Percentiles rank a stretch among this genome's conserved stretches.
These are phyloP conservation scores for Scrobipalpa costella DNA, from an alignment of 2,888 invertebrate genomes.

Conservation along the genomic window DNA sequence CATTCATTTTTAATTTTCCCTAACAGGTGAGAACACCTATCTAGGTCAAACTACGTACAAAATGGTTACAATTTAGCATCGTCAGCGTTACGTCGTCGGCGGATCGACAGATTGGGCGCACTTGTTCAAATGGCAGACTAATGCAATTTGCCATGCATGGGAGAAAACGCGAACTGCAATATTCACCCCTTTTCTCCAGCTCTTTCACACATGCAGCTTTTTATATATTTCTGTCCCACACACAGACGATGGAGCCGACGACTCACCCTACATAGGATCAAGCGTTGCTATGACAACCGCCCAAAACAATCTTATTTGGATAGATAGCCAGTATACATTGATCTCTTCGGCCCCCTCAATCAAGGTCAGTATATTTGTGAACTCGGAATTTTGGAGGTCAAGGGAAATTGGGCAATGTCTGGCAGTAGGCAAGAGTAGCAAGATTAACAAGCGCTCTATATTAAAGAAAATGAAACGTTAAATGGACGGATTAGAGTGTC, in stretches of 20 bases:
- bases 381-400: constrained; percentile 44
- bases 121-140: constrained; percentile 56
- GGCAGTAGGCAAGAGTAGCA: constrained; percentile 35
- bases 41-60: constrained; percentile 13
- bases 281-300: constrained; percentile 68
- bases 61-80: constrained; percentile 11
- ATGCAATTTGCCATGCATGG: constrained; percentile 70
- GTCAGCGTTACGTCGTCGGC: neutral
- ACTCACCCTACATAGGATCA: constrained; percentile 65
- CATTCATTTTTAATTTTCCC: too few relatives aligned
- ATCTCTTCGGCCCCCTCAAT: constrained; percentile 44
- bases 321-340: constrained; percentile 53
- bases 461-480: constrained; percentile 63
- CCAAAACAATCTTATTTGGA: constrained; percentile 63
- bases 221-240: constrained; percentile 42
- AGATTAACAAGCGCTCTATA: constrained; percentile 45
- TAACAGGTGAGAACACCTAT: too few relatives aligned
- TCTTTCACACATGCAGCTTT: constrained; percentile 37
- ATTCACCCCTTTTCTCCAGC: constrained; percentile 53
- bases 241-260: constrained; percentile 31
- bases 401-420: constrained; percentile 42
- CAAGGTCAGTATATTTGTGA: constrained; percentile 23
- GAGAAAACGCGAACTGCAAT: constrained; percentile 64
- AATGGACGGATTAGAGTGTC: constrained; percentile 55
- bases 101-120: constrained; percentile 43